Evolutionary conservation across 1,140 invertebrate species (phyloP).

Genomic region (Neotoxoptera formosana): DNA sequence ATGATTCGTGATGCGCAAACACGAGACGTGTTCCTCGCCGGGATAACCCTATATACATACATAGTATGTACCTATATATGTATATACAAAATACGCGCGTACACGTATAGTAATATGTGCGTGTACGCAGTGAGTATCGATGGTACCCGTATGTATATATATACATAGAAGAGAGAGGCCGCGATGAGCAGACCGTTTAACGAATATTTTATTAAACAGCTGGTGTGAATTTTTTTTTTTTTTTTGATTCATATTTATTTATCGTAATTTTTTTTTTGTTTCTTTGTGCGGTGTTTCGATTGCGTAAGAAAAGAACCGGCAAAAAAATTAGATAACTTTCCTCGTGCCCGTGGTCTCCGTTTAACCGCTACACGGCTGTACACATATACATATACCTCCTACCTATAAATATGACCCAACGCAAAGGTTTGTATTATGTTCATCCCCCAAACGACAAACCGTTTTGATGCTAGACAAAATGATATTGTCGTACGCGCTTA

Average conservation of each 20-base stretch:
- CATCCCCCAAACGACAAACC: neutral
- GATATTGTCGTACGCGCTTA: neutral
- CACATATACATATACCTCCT: neutral
- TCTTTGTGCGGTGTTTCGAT: neutral
- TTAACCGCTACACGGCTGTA: neutral
- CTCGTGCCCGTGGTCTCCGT: neutral
- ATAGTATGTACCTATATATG: neutral
- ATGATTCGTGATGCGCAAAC: conserved; percentile 56
- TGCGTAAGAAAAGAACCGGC: neutral
- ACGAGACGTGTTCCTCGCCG: conserved; percentile 45
- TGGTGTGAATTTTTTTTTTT: conserved; percentile 36
- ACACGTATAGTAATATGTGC: no score
- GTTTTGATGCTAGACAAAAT: neutral
- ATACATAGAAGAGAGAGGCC: neutral
- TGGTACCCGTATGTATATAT: no score
- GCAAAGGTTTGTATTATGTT: neutral
- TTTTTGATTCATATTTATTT: neutral
- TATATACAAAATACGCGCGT: no score
- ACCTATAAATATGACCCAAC: neutral
- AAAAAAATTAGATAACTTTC: neutral
- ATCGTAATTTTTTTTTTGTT: neutral
- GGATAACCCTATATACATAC: neutral
- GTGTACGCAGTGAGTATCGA: neutral
- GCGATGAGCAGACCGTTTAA: conserved; percentile 18
- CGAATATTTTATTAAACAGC: conserved; percentile 29